phyloP scores from a whole-genome alignment of 2,113 vertebrate genomes.

The Corythornis cristatus region DNA sequence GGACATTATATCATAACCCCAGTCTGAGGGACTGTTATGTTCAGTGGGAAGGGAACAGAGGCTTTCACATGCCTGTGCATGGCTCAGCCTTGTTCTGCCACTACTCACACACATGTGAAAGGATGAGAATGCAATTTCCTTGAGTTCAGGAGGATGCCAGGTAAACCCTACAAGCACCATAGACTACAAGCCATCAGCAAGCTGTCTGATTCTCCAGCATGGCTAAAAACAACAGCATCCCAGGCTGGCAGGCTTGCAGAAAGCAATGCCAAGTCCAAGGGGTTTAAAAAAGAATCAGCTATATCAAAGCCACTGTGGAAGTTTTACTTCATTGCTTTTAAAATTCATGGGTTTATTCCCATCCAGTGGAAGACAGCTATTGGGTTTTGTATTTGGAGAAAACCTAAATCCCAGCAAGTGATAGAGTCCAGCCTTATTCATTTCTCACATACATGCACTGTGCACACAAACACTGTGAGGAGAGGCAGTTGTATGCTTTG shows the following conservation, averaged over 20 bases:
- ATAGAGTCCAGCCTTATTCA: not conserved
- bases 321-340: conserved; percentile 18
- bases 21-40: rapidly evolving
- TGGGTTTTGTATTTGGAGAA: not conserved
- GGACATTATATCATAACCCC: not conserved
- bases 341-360: conserved; percentile 25
- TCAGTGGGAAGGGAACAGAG: not conserved
- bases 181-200: conserved; percentile 27
- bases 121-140: not conserved
- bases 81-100: not conserved
- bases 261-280: conserved; percentile 43
- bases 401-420: conserved; percentile 6
- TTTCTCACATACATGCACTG: not conserved
- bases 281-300: conserved; percentile 46
- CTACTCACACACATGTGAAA: not conserved
- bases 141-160: not conserved
- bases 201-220: conserved; percentile 17
- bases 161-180: not conserved
- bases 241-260: conserved; percentile 28
- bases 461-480: not conserved
- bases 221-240: conserved; percentile 38
- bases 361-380: not conserved
- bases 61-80: not conserved
- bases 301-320: conserved; percentile 31
- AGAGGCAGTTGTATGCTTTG: conserved; percentile 47